Evolutionary conservation across 2,888 invertebrate species (phyloP), one percentile per base, ranked within the genome.

Genomic region (Oegoconia quadripuncta): DNA sequence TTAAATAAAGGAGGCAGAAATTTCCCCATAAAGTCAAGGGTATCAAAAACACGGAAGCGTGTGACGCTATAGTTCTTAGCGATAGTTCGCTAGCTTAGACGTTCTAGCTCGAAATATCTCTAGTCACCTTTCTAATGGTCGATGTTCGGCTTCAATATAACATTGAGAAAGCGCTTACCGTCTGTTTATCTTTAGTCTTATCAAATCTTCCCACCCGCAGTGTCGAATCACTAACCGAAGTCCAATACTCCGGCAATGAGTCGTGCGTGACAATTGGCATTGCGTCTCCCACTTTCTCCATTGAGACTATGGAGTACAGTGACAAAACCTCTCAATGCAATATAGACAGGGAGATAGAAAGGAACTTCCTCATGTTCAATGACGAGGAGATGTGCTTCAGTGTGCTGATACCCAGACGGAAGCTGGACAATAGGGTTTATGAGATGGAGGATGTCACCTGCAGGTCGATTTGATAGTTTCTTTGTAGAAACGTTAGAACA

Each of bases 321-420:
- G 82, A 84, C 42, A 69, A 73, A 40, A 64, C 47, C 2, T 58
- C 69, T 0, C 87, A 87, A 40, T 87, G 87, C 44, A 72, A 87
- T 46, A 45, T 86, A 9, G 81, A 83, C 13, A 52, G 38, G 0
- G 87, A 87, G 48, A 3, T 56, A 1, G 71, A 61, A 1, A 76
- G 67, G 52, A 74, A 58, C 46, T 87, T 73, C 30, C 55, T 84
- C 4, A 83, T 86, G 82, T 82, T 80, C 42, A 75, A 83, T 27
- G 64, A 74, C 32, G 78, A 81, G 34, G 54, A 68, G 26, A 59
- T 64, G 46, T 62, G 52, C 37, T 64, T 54, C 28, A 59, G 64
- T 38, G 46, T 80, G 0, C 20, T 78, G 23, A 42, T 57, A 30
- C 77, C 84, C 1, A 55, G 75, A 4, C 64, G 68, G 27, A 59